Base-by-base conservation (phyloP, 2,888 invertebrate genomes). In the Drosophila borborema region DNA sequence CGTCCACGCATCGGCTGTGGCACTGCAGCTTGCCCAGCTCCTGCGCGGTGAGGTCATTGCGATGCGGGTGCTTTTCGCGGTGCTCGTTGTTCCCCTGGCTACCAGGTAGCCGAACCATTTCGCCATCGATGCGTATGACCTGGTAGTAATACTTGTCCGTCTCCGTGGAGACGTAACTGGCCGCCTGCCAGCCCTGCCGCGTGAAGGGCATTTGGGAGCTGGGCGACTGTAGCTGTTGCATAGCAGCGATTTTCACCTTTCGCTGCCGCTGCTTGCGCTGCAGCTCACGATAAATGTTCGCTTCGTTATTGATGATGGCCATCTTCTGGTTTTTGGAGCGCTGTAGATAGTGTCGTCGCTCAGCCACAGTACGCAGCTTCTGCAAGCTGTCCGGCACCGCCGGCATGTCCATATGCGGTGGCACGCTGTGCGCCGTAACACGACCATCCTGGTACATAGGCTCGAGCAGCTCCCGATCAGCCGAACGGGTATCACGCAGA, bases 321-420 rank as follows among this genome's bases (percentile, higher is more conserved):
- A 92, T 90, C 54, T 92, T 93, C n/a, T 90, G 81, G 64, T 90
- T 92, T 67, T 89, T 91, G 0, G 81, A 91, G 20, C 88, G 86
- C 46, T 94, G 93, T 45, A 94, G 77, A 68, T 94, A 91, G 58
- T 90, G 89, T 10, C 94, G 91, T 64, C 94, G 94, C 80, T 95
- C 94, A 0, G 94, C 94, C 3, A 95, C 92, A 0, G 95, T 95
- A 72, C 94, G 93, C 3, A 94, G 91, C 66, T 94, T 93, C 28
- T 91, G 90, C 14, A 91, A 72, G 43, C 91, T 91, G 18, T 91
- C 92, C 14, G 93, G 92, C 3, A 92, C 89, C 9, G 86, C 85
- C 9, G 93, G 93, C 90, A 92, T 91, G 31, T 90, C 86, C 81
- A 93, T 88, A 9, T 78, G 86, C 3, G 93, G 93, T 8, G 93